A percentile compares a stretch with the other conserved stretches of the same genome.
Conservation (phyloP, 2,797 vertebrate genomes). For the Cyclopterus lumpus region DNA sequence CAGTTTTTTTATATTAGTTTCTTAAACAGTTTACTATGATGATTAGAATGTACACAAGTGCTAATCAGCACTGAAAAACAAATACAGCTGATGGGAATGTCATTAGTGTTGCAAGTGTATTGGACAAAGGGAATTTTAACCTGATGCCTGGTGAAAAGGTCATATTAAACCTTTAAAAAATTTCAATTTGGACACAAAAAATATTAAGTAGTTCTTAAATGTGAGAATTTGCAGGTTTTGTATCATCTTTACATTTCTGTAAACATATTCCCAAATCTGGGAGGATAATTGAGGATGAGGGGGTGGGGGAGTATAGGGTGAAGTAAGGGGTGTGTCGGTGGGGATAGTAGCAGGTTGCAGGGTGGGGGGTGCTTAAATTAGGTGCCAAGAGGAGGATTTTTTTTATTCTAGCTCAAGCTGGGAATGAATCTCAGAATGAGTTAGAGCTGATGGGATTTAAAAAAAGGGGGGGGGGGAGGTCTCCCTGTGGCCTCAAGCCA, state of each 20-base stretch:
- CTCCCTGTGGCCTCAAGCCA: slow-evolving; percentile 67
- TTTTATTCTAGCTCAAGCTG: slow-evolving; percentile 27
- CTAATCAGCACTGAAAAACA: background rate
- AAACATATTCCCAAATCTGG: background rate
- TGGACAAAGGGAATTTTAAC: background rate
- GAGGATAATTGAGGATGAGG: slow-evolving; percentile 11
- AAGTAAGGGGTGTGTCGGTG: slow-evolving; percentile 24
- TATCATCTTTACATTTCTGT: background rate
- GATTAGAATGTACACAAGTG: background rate
- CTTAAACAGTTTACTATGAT: background rate
- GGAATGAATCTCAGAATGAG: slow-evolving; percentile 15
- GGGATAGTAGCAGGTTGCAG: slow-evolving; percentile 45
- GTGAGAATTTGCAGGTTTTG: background rate
- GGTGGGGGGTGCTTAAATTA: slow-evolving; percentile 26
- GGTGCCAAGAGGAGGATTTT: slow-evolving; percentile 51
- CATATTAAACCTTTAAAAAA: background rate
- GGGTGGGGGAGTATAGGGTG: slow-evolving; percentile 35
- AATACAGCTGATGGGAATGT: background rate
- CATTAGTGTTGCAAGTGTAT: background rate
- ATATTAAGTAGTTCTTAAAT: background rate
- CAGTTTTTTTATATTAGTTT: background rate
- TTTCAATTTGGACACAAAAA: background rate
- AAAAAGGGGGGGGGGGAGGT: slow-evolving; percentile 35
- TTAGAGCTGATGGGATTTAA: slow-evolving; percentile 32
- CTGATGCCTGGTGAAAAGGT: background rate